Base-by-base conservation (phyloP, 2,113 vertebrate species). In the Rhadina sibilatrix region DNA sequence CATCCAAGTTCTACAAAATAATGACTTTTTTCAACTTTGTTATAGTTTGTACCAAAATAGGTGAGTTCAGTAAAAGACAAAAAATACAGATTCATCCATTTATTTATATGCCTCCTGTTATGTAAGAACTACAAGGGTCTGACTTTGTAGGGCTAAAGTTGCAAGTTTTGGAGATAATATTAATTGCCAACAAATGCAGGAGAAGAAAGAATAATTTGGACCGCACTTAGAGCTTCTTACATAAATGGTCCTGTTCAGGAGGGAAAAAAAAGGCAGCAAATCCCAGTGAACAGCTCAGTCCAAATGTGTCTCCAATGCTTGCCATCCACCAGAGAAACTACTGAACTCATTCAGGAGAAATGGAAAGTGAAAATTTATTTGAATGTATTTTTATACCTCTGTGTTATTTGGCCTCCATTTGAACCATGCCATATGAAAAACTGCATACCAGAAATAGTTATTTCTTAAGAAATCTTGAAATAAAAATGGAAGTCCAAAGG, bases 71-170 rank as follows among this genome's bases (percentile, higher is more conserved):
- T 88, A 63, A 33, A 65, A 68, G 7, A 28, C 25, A 87, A 30
- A 46, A 78, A 75, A n/a, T 78, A 38, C 4, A 40, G 18, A 7
- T 61, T 77, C 22, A 79, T 31, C 10, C 40, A 5, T n/a, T 83
- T 1, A 1, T 37, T 87, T 77, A 37, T 20, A 6, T 63, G 9
- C 12, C 1, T 40, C 4, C 9, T 8, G 2, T 77, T 15, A 5
- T 38, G 24, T n/a, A 24, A 40, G 75, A 83, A 27, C 21, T n/a
- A 40, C 24, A 24, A 64, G 49, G 3, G 40, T 86, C 12, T 86
- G 38, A 60, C 19, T 90, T 61, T 24, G 14, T 50, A 69, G 22
- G 12, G n/a, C 61, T 68, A 3, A 61, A 82, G 38, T 10, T 86
- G 8, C 9, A 76, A 35, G 9, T 77, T 64, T 37, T 38, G 30